These are phyloP conservation scores for Karalla daura DNA, from an alignment of 2,797 vertebrate species.

Conservation along the genomic window DNA sequence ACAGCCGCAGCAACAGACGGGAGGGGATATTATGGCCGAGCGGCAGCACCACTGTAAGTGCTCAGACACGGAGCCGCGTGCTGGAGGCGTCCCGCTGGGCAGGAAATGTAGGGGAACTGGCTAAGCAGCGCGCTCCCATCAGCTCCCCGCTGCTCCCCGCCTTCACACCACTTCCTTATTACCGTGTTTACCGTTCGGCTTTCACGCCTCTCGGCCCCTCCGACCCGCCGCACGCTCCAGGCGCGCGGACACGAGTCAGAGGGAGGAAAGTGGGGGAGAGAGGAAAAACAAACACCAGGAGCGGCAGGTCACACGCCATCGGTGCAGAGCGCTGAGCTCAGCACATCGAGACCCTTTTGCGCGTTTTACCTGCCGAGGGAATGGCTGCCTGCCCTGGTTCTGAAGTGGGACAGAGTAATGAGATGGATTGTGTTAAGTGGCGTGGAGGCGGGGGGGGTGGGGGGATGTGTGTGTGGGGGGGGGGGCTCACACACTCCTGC, in stretches of 20 bases:
- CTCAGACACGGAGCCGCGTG: conserved; percentile 82
- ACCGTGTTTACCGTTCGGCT: conserved; percentile 93
- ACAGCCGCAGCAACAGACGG: conserved; percentile 73
- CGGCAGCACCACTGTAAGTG: conserved; percentile 74
- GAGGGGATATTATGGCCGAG: conserved; percentile 81
- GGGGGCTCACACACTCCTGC: conserved; percentile 23
- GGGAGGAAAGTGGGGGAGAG: conserved; percentile 59
- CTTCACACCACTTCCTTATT: conserved; percentile 95
- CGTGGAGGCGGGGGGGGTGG: conserved; percentile 31
- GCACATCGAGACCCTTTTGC: conserved; percentile 61
- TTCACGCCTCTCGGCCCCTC: conserved; percentile 86
- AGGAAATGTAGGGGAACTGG: conserved; percentile 96
- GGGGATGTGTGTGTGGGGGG: conserved; percentile 42
- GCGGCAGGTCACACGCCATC: conserved; percentile 75
- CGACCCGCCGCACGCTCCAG: conserved; percentile 68
- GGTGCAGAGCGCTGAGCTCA: conserved; percentile 61
- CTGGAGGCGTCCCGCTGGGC: conserved; percentile 90
- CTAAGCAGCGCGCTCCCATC: conserved; percentile 89
- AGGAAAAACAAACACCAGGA: conserved; percentile 86
- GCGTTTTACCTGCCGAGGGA: conserved; percentile 66
- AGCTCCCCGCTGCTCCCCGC: conserved; percentile 92
- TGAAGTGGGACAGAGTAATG: conserved; percentile 70
- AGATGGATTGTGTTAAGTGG: conserved; percentile 76
- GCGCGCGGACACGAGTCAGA: conserved; percentile 48
- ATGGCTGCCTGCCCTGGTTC: conserved; percentile 51